Evolutionary conservation across 2,888 invertebrate genomes (phyloP), one percentile per base, ranked within the genome.

Genomic region (Chrysolina americana): DNA sequence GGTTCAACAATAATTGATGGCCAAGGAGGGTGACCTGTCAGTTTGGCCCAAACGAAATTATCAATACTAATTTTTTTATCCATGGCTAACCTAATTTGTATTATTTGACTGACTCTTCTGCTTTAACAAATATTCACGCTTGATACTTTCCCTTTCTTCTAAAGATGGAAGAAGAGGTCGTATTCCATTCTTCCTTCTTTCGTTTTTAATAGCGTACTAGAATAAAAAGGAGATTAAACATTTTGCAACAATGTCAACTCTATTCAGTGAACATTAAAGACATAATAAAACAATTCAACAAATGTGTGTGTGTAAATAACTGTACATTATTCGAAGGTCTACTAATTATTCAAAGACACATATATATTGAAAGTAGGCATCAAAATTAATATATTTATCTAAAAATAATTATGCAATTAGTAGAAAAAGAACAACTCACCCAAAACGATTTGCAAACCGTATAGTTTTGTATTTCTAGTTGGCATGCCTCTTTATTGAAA

Each of bases 381-480:
- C 6, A 19, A 28, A 28, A n/a, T n/a, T n/a, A n/a, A n/a, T n/a
- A n/a, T n/a, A n/a, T n/a, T n/a, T n/a, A n/a, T n/a, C n/a, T n/a
- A n/a, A n/a, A n/a, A n/a, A n/a, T n/a, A n/a, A n/a, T n/a, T n/a
- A n/a, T n/a, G n/a, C n/a, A n/a, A n/a, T n/a, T n/a, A n/a, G n/a
- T n/a, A n/a, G n/a, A n/a, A n/a, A n/a, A n/a, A n/a, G n/a, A n/a
- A n/a, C n/a, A n/a, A 75, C 80, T 79, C 90, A 95, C 96, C 96
- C 96, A 96, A 89, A 96, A 96, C 76, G 91, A 91, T 86, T 92
- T 94, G 86, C 96, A 96, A 4, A 89, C 91, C 76, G 92, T 94
- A 84, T 95, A 96, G 86, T 96, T 96, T 48, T 91, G 91, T 84
- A 95, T 95, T 85, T 92, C 91, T 0, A 87, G 73, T 81, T 89